These are phyloP conservation scores for Onychomys arenicola DNA, from an alignment of 2,797 vertebrate species.

Conservation along the genomic window DNA sequence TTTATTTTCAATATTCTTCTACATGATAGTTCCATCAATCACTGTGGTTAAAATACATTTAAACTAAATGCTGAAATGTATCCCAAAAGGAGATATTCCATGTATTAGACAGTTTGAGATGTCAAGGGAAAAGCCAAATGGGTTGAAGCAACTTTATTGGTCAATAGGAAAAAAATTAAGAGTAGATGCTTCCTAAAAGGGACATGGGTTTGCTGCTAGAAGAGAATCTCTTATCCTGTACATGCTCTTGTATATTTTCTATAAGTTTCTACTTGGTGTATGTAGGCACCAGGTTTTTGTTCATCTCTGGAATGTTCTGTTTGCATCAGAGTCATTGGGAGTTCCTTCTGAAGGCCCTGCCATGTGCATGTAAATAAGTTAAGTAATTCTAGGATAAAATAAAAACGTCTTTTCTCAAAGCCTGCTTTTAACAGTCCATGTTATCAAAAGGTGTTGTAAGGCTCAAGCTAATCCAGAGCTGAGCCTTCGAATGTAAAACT, in stretches of 20 bases:
- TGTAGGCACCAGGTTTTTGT: neutral
- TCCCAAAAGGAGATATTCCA: neutral
- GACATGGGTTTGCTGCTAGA: neutral
- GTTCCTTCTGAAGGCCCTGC: neutral
- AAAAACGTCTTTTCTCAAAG: neutral
- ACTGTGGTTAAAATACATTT: neutral
- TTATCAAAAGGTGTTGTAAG: neutral
- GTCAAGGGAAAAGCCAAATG: neutral
- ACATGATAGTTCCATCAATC: neutral
- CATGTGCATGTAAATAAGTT: neutral
- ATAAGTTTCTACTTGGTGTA: neutral
- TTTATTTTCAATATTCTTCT: neutral
- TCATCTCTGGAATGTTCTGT: neutral
- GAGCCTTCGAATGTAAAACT: neutral
- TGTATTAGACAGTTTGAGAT: neutral
- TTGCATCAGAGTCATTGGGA: neutral
- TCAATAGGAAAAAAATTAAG: neutral
- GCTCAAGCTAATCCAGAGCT: neutral
- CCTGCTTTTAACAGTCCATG: neutral
- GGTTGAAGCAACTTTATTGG: neutral
- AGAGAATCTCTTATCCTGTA: neutral
- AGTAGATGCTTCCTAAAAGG: neutral
- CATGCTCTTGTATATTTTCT: neutral
- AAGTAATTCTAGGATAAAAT: neutral
- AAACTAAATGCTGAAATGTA: neutral